Base-by-base conservation (phyloP, 1,140 invertebrate species). In the Acromyrmex heyeri region DNA sequence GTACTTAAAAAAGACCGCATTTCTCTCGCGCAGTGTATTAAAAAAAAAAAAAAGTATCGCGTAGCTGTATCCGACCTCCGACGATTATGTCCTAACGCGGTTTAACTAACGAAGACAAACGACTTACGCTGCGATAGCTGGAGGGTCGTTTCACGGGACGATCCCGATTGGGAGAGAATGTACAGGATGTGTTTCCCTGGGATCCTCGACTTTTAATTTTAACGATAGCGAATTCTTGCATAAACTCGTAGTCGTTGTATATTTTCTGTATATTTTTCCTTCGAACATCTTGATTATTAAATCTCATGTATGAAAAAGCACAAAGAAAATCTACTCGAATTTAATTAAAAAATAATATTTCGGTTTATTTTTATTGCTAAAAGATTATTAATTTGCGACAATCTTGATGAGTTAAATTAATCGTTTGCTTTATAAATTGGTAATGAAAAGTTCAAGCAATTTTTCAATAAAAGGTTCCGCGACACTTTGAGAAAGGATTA, bases 1-100 rank as follows among this genome's bases (percentile, higher is more conserved):
- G 79, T 83, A 83, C 69, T 83, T 83, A 57, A 83, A 83, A 72
- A 57, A 75, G 62, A 82, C 61, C 79, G 79, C 69, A 83, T 83
- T 83, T 83, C 69, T 83, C 79, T 83, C 79, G 69, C 79, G 78
- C 69, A 83, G 79, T 75, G 67, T 82, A 73, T 83, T 61, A 34
- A 75, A 83, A 81, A 57, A 16, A 81, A 81, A 24, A 24, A 72
- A 30, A 83, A 50, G 69, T 83, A 75, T 83, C 69, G 79, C 79
- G 69, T 83, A 73, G 79, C 57, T 83, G 79, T 83, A 83, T 34
- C 30, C 30, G 30, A 34, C 38, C 69, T 83, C 27, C 79, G 69
- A 83, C 69, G 24, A 83, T 73, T 83, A 61, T 62, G 69, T 83
- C 69, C 73, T 62, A 83, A 83, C 64, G 50, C 78, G 78, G 65